Evolutionary conservation across 2,888 invertebrate species (phyloP), one percentile per base, ranked within the genome.

Genomic region (Amorpha juglandis): DNA sequence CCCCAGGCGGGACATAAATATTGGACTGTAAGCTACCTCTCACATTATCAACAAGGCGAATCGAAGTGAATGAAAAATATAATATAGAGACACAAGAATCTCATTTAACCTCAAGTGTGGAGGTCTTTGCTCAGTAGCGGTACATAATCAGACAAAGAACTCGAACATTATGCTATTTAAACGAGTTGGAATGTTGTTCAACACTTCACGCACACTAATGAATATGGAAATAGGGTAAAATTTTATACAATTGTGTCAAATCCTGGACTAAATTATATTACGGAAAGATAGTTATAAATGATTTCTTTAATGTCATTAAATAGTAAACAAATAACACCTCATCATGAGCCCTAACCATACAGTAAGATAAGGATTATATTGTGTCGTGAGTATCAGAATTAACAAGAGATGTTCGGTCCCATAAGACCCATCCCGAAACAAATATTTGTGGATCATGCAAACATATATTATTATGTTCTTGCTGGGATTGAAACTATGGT

Each of bases 221-320:
- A 72, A 72, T 76, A 74, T 71, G 66, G 64, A 74, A 68, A 69
- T 64, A 67, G 16, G 51, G 67, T 66, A 71, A 62, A 66, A 69
- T 68, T 66, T 63, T 48, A 53, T 53, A 27, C 66, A 65, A 50
- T 50, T 64, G 42, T 52, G n/a, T 64, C 8, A 63, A 63, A 48
- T 35, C 35, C 33, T 48, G 35, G 33, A 50, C n/a, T 27, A 14
- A 1, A 16, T 16, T 50, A 27, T 48, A 27, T 48, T 16, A 35
- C 14, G 4, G 14, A 48, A 63, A 11, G 48, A n/a, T 19, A 9
- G 9, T 19, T 21, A 50, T 38, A 7, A 38, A 38, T 38, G 3
- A 38, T 38, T 38, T 38, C 38, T 2, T 9, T 6, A n/a, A n/a
- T 6, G 27, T 27, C 27, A 27, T 27, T 27, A 27, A 27, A 27